phyloP scores from a whole-genome alignment of 2,888 invertebrate genomes.

The Pristionchus japonicus region DNA sequence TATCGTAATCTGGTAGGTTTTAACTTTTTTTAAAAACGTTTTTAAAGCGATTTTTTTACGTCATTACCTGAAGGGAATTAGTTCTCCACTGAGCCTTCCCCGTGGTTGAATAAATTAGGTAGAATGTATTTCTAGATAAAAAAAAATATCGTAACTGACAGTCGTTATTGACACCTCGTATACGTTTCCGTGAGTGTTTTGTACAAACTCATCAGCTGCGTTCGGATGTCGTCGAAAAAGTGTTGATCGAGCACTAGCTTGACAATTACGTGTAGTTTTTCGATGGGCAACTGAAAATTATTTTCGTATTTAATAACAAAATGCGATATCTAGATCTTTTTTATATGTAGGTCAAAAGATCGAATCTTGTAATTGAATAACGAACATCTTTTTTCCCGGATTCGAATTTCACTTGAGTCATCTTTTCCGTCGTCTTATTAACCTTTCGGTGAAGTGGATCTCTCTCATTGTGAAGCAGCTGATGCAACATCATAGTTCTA shows the following conservation, averaged over 20 bases:
- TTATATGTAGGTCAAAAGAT: too few species aligned
- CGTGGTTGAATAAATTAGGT: background rate
- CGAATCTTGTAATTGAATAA: background rate
- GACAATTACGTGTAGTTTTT: background rate
- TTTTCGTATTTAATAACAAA: background rate
- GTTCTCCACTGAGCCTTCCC: too few species aligned
- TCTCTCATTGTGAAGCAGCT: background rate
- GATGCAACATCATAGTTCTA: background rate
- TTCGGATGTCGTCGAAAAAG: background rate
- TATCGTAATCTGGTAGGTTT: too few species aligned
- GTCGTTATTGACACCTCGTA: background rate
- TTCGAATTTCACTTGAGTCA: background rate
- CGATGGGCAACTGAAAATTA: background rate
- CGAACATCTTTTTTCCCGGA: background rate
- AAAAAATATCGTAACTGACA: background rate
- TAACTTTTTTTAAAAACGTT: background rate
- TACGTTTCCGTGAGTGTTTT: background rate
- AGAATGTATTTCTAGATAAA: background rate
- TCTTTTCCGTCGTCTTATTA: background rate
- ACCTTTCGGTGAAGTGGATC: background rate
- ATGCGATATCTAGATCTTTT: background rate
- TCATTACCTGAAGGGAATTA: background rate
- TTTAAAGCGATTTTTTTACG: background rate
- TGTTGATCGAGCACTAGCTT: background rate
- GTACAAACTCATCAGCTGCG: background rate